phyloP scores from a whole-genome alignment of 2,797 vertebrate species.

The Semaprochilodus insignis region DNA sequence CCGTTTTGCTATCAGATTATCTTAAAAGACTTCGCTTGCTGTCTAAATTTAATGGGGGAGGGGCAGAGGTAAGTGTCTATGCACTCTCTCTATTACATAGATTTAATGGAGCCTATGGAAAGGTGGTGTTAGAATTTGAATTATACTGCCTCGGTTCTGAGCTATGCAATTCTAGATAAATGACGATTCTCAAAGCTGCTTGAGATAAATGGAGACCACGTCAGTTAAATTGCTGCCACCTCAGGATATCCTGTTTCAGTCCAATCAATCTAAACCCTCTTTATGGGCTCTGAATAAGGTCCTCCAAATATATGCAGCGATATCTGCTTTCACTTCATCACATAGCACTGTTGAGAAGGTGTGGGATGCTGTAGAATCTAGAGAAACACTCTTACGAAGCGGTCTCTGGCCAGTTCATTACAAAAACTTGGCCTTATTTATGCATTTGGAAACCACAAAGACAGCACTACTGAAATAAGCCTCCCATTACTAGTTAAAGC shows the following conservation, averaged over 20 bases:
- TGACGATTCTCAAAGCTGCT: not conserved
- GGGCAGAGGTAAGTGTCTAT: not conserved
- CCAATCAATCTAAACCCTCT: not conserved
- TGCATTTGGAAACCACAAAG: too few relatives aligned
- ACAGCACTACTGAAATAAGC: too few relatives aligned
- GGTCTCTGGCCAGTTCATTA: too few relatives aligned
- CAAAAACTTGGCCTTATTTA: too few relatives aligned
- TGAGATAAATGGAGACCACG: constrained; percentile 1
- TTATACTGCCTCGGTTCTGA: not conserved
- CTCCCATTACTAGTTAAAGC: too few relatives aligned
- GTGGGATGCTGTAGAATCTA: too few relatives aligned
- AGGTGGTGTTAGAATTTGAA: not conserved
- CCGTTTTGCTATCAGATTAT: not conserved
- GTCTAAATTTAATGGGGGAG: not conserved
- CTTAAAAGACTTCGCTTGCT: not conserved
- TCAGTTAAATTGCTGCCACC: not conserved
- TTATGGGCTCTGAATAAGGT: not conserved
- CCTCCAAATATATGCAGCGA: not conserved
- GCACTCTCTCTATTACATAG: not conserved
- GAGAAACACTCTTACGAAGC: too few relatives aligned
- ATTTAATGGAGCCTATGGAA: not conserved
- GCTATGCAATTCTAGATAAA: not conserved
- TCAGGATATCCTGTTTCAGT: not conserved
- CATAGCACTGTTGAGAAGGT: not conserved
- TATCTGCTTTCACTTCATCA: not conserved